These are phyloP conservation scores for Brachionus manjavacas DNA, from an alignment of 1,140 invertebrate genomes.

Conservation along the genomic window DNA sequence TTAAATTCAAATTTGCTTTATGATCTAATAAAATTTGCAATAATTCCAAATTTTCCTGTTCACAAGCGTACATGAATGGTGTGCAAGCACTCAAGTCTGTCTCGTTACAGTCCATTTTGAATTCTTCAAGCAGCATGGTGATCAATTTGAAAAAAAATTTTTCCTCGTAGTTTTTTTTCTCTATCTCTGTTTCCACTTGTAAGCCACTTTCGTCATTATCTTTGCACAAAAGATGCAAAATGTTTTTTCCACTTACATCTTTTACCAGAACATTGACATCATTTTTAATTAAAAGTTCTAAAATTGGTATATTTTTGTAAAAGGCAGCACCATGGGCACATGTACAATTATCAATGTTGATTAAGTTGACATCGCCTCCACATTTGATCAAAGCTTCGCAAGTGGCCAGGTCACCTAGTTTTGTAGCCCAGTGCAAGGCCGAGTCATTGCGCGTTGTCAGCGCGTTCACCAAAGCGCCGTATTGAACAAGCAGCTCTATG, in stretches of 20 bases:
- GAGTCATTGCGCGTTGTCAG: background rate
- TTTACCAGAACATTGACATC: background rate
- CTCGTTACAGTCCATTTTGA: background rate
- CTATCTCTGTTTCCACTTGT: background rate
- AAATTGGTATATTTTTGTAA: slow-evolving; percentile 22
- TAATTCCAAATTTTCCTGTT: slow-evolving; percentile 28
- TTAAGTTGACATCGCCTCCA: background rate
- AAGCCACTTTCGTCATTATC: background rate
- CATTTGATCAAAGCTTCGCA: slow-evolving; percentile 16
- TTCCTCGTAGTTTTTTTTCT: background rate
- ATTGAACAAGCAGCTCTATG: background rate
- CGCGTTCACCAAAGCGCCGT: background rate
- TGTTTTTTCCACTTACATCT: slow-evolving; percentile 25
- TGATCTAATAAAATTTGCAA: slow-evolving; percentile 6
- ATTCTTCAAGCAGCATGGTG: background rate
- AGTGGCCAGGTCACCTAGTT: background rate
- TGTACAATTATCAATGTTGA: slow-evolving; percentile 28
- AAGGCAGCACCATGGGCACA: slow-evolving; percentile 40
- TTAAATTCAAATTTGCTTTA: slow-evolving; percentile 1
- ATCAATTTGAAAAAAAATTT: background rate
- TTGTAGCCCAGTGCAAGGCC: slow-evolving; percentile 29
- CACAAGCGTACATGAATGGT: slow-evolving; percentile 35
- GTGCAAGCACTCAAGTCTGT: background rate
- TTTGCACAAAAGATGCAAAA: slow-evolving; percentile 40
- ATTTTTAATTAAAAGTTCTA: background rate